Conservation (phyloP, 2,113 vertebrate genomes). For the Pseudopodoces humilis region DNA sequence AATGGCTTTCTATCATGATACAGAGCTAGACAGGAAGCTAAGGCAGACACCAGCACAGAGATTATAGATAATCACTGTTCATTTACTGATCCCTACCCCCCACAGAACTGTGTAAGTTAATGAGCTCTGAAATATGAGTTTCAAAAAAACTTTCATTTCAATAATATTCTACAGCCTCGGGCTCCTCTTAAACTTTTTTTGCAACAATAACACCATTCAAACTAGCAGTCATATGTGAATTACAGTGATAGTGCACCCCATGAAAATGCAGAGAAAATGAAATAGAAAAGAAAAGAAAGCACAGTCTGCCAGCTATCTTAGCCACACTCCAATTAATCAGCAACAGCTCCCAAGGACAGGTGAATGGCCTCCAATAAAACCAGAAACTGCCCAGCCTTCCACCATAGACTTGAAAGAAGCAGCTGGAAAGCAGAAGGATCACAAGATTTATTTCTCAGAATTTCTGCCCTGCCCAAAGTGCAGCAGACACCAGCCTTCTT, state of each 20-base stretch:
- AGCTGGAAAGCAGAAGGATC: neutral
- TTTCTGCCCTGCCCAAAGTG: neutral
- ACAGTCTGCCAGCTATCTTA: neutral
- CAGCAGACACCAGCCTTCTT: neutral
- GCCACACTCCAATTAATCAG: neutral
- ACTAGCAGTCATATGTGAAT: slow-evolving; percentile 49
- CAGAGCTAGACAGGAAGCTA: neutral
- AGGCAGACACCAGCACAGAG: slow-evolving; percentile 14
- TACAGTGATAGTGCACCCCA: slow-evolving; percentile 27
- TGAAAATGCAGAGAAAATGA: slow-evolving; percentile 48
- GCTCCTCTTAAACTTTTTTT: slow-evolving; percentile 62
- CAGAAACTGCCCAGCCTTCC: neutral
- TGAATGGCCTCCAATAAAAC: neutral
- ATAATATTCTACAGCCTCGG: slow-evolving; percentile 28
- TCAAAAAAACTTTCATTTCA: slow-evolving; percentile 62
- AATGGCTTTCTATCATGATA: neutral
- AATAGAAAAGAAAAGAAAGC: slow-evolving; percentile 24
- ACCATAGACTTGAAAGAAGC: neutral
- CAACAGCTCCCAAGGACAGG: neutral
- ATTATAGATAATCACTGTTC: slow-evolving; percentile 59
- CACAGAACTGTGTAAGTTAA: slow-evolving; percentile 57
- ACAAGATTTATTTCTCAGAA: neutral
- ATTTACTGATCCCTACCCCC: slow-evolving; percentile 59
- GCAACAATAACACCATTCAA: slow-evolving; percentile 60
- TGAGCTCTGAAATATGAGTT: slow-evolving; percentile 66